Evolutionary conservation across 1,140 invertebrate species (phyloP).

Genomic region (Pectinophora gossypiella): DNA sequence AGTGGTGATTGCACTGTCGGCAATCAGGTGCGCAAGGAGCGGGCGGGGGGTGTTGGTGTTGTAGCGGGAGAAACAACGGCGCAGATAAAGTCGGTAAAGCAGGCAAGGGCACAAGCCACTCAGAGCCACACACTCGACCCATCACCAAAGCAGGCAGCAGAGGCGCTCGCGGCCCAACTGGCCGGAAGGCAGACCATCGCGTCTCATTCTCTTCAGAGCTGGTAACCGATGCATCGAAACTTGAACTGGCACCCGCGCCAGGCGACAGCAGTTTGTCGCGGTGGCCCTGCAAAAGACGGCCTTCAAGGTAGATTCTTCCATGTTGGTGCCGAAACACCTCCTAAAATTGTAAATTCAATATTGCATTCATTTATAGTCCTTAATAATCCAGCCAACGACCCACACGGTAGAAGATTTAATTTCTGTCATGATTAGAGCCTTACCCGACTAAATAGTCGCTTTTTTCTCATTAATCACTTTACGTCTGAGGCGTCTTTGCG

Average conservation of each 20-base stretch:
- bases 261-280: slow-evolving; percentile 35
- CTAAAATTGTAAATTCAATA: too few relatives aligned
- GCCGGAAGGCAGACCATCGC: slow-evolving; percentile 63
- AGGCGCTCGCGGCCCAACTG: slow-evolving; percentile 52
- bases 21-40: slow-evolving; percentile 55
- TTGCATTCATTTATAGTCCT: too few relatives aligned
- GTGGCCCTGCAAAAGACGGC: slow-evolving; percentile 34
- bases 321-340: too few relatives aligned
- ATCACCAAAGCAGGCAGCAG: slow-evolving; percentile 57
- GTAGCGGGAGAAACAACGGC: slow-evolving; percentile 48
- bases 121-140: slow-evolving; percentile 62
- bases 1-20: slow-evolving; percentile 53
- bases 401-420: too few relatives aligned
- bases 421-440: too few relatives aligned
- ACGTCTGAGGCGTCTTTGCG: too few relatives aligned
- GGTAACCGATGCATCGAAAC: slow-evolving; percentile 44
- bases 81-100: slow-evolving; percentile 48
- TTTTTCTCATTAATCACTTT: too few relatives aligned
- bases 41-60: slow-evolving; percentile 40
- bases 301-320: too few relatives aligned
- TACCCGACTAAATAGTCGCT: too few relatives aligned
- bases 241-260: slow-evolving; percentile 18
- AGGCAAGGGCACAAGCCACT: slow-evolving; percentile 61
- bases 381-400: too few relatives aligned
- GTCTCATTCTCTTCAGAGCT: slow-evolving; percentile 50